Evolutionary conservation across 2,888 invertebrate genomes (phyloP), one percentile per base, ranked within the genome.

Genomic region (Nemoura dubitans): DNA sequence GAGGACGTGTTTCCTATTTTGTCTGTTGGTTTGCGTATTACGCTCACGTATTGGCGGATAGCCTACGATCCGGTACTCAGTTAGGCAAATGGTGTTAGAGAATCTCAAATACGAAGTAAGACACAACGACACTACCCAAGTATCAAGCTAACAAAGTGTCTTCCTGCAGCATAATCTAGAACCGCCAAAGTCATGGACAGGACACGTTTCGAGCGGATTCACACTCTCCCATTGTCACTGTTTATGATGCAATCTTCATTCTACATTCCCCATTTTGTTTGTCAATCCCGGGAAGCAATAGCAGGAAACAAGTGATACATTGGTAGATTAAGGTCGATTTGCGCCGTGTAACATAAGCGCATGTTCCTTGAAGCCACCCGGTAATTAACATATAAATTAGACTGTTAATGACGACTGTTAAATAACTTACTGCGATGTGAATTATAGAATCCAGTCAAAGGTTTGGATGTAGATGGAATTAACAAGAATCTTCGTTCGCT

Each of bases 341-440:
- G 21, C 59, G 6, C 14, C 59, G 16, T 59, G 59, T 21, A n/a
- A 21, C 59, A 59, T 21, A 59, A 59, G 59, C 59, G 14, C 14
- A 21, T 59, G 59, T 59, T 16, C 59, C 59, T 59, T 59, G 14
- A 59, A 59, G 59, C 59, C 14, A 59, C 3, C 6, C 59, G 59
- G 59, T 27, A 84, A 76, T 84, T 84, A 76, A 43, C 84, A 84
- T 84, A 84, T 76, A 84, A 84, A 84, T 76, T 59, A 84, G 84
- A 84, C 27, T 84, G 76, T 84, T 84, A 84, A 84, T 84, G 84
- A 26, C 27, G 29, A 76, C 43, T 84, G 84, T 84, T 84, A 84
- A 84, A 27, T 84, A 83, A 83, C 42, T 83, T 84, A 76, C 76
- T 21, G 5, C 30, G 16, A 76, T 84, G 84, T 59, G 27, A 84